Evolutionary conservation across 2,888 invertebrate genomes (phyloP).

Genomic region (Andrena minutula): DNA sequence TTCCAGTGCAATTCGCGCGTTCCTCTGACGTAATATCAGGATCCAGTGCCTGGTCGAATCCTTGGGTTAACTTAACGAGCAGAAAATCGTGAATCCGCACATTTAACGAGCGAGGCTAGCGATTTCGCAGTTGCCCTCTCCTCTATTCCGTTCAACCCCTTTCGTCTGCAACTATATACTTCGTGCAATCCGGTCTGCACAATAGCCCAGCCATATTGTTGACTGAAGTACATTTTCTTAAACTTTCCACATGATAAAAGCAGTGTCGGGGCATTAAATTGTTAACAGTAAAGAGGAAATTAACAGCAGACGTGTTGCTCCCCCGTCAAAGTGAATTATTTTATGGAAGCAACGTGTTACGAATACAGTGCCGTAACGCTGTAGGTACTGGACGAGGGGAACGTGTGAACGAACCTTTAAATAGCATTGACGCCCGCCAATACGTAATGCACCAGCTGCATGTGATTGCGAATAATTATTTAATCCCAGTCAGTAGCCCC

Average conservation of each 20-base stretch:
- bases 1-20: constrained; percentile 63
- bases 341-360: neutral
- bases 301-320: neutral
- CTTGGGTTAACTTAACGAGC: constrained; percentile 70
- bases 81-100: constrained; percentile 66
- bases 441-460: constrained; percentile 77
- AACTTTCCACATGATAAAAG: neutral
- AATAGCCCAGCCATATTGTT: neutral
- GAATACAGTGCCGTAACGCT: neutral
- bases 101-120: constrained; percentile 54
- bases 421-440: constrained; percentile 59
- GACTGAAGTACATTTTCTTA: neutral
- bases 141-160: neutral
- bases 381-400: neutral
- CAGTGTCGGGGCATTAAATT: neutral
- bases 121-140: constrained; percentile 15
- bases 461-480: constrained; percentile 81
- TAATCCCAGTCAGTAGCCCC: constrained; percentile 71
- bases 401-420: constrained; percentile 56
- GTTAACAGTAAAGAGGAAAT: neutral
- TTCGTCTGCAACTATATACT: neutral
- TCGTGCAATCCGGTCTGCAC: neutral
- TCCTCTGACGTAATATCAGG: constrained; percentile 63
- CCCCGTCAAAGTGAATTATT: neutral
- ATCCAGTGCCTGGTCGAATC: constrained; percentile 61